Base-by-base conservation (phyloP, 2,113 vertebrate species). In the Dryoscopus gambensis region DNA sequence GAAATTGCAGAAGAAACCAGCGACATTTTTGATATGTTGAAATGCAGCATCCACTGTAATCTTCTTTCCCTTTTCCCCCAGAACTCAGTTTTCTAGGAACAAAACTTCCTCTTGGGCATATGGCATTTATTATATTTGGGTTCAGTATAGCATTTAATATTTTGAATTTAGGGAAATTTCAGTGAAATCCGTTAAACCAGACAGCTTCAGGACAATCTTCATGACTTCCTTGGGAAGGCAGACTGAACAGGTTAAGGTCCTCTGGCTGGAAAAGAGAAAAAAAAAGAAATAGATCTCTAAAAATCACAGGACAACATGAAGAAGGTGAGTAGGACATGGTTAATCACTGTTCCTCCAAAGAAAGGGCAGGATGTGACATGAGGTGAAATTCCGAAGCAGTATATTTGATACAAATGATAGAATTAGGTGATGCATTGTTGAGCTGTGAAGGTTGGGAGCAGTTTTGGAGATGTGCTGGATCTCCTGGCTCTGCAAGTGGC, bases 361-460 rank as follows among this genome's bases (percentile, higher is more conserved):
- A 63, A 44, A 59, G 50, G 24, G 28, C 56, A 40, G 55, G 42
- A 70, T 10, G 13, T 28, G 6, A 35, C 30, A 21, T 46, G 44
- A 46, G 19, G 11, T 63, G 44, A 31, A 71, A 50, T 44, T 39
- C 21, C 39, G n/a, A 31, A 62, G 46, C 39, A 53, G 21, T 21
- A 1, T 14, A 6, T 88, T 73, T 62, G 50, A 31, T 37, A 49
- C 4, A 93, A 46, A 11, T 0, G 0, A 4, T 3, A n/a, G 55
- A 33, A 42, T 67, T 28, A n/a, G 10, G 12, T 30, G 25, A 7
- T 88, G 53, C 5, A 2, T 25, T 9, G 6, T 28, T 30, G 25
- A 77, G 35, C 70, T 16, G 67, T 37, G 74, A 16, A 53, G n/a
- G 25, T 3, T 65, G 50, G 71, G 46, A 55, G 75, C 55, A 6